A percentile compares a stretch with the other conserved stretches of the same genome.
These are phyloP conservation scores for Metopia argyrocephala DNA, from an alignment of 2,888 invertebrate genomes.

Conservation along the genomic window DNA sequence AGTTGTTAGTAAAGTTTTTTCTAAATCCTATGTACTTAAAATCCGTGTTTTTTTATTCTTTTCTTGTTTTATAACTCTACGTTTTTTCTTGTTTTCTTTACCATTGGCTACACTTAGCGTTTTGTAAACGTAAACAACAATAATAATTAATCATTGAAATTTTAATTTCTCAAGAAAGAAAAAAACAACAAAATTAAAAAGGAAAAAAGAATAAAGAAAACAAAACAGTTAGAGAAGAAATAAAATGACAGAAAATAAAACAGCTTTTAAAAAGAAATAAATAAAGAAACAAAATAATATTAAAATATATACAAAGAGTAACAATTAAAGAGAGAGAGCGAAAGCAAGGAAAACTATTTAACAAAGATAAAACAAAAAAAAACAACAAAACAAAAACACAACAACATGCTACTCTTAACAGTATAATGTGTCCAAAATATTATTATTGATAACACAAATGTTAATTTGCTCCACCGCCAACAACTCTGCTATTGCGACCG, in stretches of 20 bases:
- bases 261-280: slow-evolving; percentile 2
- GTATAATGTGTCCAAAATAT: slow-evolving; percentile 48
- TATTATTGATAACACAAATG: slow-evolving; percentile 36
- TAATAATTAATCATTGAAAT: not conserved
- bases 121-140: not conserved
- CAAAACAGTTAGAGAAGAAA: not conserved
- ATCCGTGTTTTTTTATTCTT: not conserved
- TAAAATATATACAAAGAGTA: slow-evolving; percentile 21
- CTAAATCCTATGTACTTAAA: too few relatives aligned
- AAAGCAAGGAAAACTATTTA: not conserved
- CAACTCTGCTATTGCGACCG: not conserved
- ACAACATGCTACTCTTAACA: too few relatives aligned
- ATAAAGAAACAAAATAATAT: slow-evolving; percentile 14
- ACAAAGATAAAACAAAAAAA: slow-evolving; percentile 7
- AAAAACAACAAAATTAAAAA: slow-evolving; percentile 4
- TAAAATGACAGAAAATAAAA: slow-evolving; percentile 19
- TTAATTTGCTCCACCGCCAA: slow-evolving; percentile 1
- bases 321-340: not conserved
- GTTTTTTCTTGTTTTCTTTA: not conserved
- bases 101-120: not conserved
- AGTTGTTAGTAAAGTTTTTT: too few relatives aligned
- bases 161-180: not conserved
- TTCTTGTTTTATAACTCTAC: not conserved
- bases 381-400: slow-evolving; percentile 21
- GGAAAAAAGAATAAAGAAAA: slow-evolving; percentile 14